Base-by-base conservation (phyloP, 2,888 invertebrate genomes). In the Alsophila aescularia region DNA sequence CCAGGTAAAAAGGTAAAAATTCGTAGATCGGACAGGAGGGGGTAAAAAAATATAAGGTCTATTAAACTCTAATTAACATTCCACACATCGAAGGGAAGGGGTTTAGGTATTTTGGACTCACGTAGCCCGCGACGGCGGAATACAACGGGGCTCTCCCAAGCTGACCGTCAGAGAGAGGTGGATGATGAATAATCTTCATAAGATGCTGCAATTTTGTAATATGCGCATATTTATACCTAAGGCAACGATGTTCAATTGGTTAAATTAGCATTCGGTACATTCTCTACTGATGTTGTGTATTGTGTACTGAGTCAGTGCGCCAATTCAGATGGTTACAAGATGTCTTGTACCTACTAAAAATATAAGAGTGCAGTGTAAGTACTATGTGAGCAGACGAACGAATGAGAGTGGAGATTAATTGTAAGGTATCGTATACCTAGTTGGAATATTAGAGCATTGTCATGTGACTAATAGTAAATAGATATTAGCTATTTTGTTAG, bases 141-240 rank as follows among this genome's bases (percentile, higher is more conserved):
- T 75, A 83, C 77, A 80, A 82, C 85, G 84, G 87, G 89, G 87
- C 87, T 83, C 83, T 88, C 90, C 89, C 85, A 83, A 76, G 83
- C 72, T 75, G 81, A 92, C 76, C 88, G 91, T 93, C 94, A 94
- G 90, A 94, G 94, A 87, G 94, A 94, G 75, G 94, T 94, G 86
- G 94, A 94, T 87, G 94, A 94, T 82, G 94, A 94, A 92, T 93
- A 94, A 90, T 94, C 94, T 93, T 94, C 94, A 92, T 92, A 94
- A 88, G 94, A 94, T 92, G 94, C 94, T 94, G 94, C 92, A 94
- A 93, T 87, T 89, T 89, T 90, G 88, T 89, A 90, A 90, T 80
- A 90, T 88, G 89, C 87, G 80, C 87, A 90, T 87, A 89, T 87
- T 90, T 90, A 90, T 85, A 90, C 90, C 89, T 90, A 90, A 83